phyloP scores from a whole-genome alignment of 2,797 vertebrate genomes.

The Erethizon dorsatum region DNA sequence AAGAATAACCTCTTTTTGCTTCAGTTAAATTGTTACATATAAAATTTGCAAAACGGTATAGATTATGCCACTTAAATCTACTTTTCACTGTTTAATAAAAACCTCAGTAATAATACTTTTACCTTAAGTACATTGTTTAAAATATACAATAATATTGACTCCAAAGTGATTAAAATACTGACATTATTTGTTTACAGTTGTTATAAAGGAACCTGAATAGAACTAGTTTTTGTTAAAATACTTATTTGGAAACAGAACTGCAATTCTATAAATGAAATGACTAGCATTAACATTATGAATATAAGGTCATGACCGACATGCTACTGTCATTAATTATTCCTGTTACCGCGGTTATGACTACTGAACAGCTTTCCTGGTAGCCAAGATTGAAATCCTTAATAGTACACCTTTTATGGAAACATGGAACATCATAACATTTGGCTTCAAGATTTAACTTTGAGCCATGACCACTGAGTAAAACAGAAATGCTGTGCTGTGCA shows the following conservation, averaged over 20 bases:
- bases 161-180: slow-evolving; percentile 28
- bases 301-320: slow-evolving; percentile 74
- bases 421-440: not conserved
- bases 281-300: slow-evolving; percentile 64
- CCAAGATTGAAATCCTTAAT: slow-evolving; percentile 44
- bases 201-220: not conserved
- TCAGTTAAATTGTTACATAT: not conserved
- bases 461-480: not conserved
- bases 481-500: not conserved
- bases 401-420: not conserved
- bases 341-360: slow-evolving; percentile 83
- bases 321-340: slow-evolving; percentile 82
- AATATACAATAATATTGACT: not conserved
- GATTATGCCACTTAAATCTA: not conserved
- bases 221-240: not conserved
- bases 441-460: not conserved
- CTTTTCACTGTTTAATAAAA: slow-evolving; percentile 65
- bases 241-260: slow-evolving; percentile 63
- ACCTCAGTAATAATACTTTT: not conserved
- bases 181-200: not conserved
- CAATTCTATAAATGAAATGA: slow-evolving; percentile 77
- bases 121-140: not conserved
- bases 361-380: slow-evolving; percentile 71
- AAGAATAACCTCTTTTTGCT: not conserved
- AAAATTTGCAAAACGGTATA: not conserved